Conservation (phyloP, 1,140 invertebrate genomes). For the Conus betulinus region DNA sequence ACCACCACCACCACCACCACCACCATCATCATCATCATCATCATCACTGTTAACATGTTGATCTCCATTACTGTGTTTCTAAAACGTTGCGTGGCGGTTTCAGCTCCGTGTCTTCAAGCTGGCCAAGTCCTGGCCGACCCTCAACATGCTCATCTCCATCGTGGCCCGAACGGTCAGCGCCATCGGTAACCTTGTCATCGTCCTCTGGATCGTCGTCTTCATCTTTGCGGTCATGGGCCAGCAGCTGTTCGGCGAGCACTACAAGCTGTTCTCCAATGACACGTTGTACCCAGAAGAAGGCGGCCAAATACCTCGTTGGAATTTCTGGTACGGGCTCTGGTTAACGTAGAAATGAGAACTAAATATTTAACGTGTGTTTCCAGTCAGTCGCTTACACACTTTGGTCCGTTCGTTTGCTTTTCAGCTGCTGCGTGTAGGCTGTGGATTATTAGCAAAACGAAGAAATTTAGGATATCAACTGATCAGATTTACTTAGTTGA, state of each 20-base stretch:
- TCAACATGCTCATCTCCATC: constrained; percentile 98
- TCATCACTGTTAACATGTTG: neutral
- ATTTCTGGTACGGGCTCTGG: constrained; percentile 69
- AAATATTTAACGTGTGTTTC: no score
- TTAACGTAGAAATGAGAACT: no score
- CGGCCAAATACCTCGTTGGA: constrained; percentile 89
- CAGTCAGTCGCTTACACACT: no score
- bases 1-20: no score
- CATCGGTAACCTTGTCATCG: constrained; percentile 97
- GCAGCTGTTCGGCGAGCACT: constrained; percentile 97
- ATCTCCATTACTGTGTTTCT: neutral
- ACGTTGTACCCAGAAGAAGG: constrained; percentile 38
- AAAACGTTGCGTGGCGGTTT: constrained; percentile 41
- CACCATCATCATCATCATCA: neutral
- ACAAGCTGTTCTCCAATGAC: constrained; percentile 74
- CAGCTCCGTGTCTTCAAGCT: constrained; percentile 97
- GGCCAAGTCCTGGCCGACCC: constrained; percentile 98
- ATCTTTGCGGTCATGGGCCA: constrained; percentile 99
- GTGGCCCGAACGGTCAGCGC: constrained; percentile 98
- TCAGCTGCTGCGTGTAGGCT: no score
- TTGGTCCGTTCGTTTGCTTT: no score
- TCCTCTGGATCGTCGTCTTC: constrained; percentile 98
- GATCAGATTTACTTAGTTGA: no score
- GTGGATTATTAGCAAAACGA: no score
- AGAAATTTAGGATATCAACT: no score